Conservation (phyloP, 2,797 vertebrate genomes). For the Philypnodon macrostomus region DNA sequence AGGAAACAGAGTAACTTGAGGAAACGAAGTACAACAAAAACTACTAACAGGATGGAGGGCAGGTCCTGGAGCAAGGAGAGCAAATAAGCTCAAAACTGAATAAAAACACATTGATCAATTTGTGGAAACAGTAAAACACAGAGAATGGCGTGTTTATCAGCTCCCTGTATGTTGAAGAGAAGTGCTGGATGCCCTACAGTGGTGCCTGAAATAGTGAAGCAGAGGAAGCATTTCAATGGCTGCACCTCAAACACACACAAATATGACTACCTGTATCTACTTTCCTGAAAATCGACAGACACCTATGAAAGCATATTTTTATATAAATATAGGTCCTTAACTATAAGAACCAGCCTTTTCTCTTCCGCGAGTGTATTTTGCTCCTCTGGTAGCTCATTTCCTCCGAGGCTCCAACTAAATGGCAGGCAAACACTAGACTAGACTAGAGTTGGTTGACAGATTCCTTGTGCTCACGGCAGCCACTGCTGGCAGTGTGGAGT, state of each 20-base stretch:
- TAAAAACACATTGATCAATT: slow-evolving; percentile 51
- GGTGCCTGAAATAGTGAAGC: slow-evolving; percentile 58
- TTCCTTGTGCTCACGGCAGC: slow-evolving; percentile 37
- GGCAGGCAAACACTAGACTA: slow-evolving; percentile 53
- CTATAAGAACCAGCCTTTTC: slow-evolving; percentile 19
- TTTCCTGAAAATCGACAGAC: slow-evolving; percentile 49
- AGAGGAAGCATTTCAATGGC: slow-evolving; percentile 54
- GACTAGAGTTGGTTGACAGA: slow-evolving; percentile 51
- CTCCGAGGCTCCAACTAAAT: slow-evolving; percentile 40
- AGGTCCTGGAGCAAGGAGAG: slow-evolving; percentile 46
- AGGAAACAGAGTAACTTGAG: slow-evolving; percentile 22
- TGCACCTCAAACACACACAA: slow-evolving; percentile 53
- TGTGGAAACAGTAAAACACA: slow-evolving; percentile 21
- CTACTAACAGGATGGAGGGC: slow-evolving; percentile 22
- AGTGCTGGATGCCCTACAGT: slow-evolving; percentile 50
- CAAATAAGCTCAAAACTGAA: slow-evolving; percentile 33
- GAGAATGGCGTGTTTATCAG: slow-evolving; percentile 28
- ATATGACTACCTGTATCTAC: slow-evolving; percentile 38
- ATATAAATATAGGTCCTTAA: slow-evolving; percentile 31
- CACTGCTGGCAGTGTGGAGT: slow-evolving; percentile 37
- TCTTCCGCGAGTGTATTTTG: slow-evolving; percentile 9
- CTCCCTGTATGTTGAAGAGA: slow-evolving; percentile 48
- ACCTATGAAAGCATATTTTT: slow-evolving; percentile 26
- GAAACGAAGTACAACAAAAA: slow-evolving; percentile 27
- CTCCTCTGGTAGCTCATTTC: slow-evolving; percentile 32